phyloP scores from a whole-genome alignment of 2,113 vertebrate genomes.

The Microcebus jonahi region DNA sequence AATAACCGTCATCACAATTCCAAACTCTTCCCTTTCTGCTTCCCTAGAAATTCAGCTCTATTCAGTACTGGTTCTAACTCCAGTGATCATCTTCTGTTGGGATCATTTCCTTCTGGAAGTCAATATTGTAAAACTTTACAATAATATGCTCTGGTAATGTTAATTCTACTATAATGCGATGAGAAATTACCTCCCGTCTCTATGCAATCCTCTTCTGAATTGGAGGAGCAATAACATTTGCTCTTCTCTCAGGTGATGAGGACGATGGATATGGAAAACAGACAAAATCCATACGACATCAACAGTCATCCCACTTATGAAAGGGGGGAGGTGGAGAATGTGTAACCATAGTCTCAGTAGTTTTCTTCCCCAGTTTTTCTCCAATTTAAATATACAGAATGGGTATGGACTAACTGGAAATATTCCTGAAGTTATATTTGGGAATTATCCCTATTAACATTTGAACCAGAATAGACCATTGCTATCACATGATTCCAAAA shows the following conservation, averaged over 20 bases:
- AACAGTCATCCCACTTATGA: not conserved
- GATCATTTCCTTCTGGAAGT: not conserved
- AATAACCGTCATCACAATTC: not conserved
- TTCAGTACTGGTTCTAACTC: not conserved
- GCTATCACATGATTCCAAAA: not conserved
- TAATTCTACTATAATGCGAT: not conserved
- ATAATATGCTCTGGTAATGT: not conserved
- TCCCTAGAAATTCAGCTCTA: not conserved
- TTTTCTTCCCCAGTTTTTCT: not conserved
- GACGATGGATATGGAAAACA: no score
- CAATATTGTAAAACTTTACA: not conserved
- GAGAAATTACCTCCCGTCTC: not conserved
- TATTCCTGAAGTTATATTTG: not conserved
- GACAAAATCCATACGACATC: not conserved
- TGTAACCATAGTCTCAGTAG: not conserved
- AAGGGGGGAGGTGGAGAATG: accelerated
- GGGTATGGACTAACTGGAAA: not conserved
- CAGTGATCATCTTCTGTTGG: not conserved
- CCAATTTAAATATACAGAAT: not conserved
- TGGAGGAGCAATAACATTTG: not conserved
- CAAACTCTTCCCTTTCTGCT: not conserved
- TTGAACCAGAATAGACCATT: not conserved
- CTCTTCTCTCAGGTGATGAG: not conserved
- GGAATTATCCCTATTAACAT: not conserved
- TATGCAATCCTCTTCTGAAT: not conserved